Evolutionary conservation across 2,888 invertebrate genomes (phyloP), one percentile per base, ranked within the genome.

Genomic region (Cryptocephalus primarius): DNA sequence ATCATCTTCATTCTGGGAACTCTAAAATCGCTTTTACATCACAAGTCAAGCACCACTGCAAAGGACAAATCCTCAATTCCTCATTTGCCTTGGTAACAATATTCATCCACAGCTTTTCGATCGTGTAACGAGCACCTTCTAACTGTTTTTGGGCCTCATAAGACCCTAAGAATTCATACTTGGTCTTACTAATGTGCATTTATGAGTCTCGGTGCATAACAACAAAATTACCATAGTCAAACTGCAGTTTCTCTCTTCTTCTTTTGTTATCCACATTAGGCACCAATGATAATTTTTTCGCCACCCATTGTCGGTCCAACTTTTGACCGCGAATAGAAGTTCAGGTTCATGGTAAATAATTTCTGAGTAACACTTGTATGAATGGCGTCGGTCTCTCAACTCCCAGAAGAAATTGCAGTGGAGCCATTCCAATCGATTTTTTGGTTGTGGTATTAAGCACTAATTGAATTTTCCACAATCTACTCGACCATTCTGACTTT

Each of bases 171-270:
- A 51, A 53, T 42, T 56, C 54, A 42, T 49, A 56, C 31, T 56
- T 45, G 32, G 34, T 46, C 42, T 57, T 55, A 39, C 53, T 54
- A 1, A 44, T 44, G 39, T 55, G 54, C 51, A 58, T 53, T 40
- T 55, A 45, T n/a, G 50, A 50, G 31, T 48, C 56, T 12, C 55
- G 48, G 45, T 57, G 55, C 42, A 55, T 44, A 9, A 57, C 43
- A 8, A 58, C 55, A 48, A 55, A 52, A 43, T 54, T 51, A 33
- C 55, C 57, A 9, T 40, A 34, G 10, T 42, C 33, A 51, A 32
- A 48, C 33, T 50, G 12, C 1, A 48, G 32, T 34, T 31, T 55
- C 39, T 52, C 49, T 40, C 51, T 48, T 39, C 52, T 46, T 13
- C 50, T 54, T 31, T 12, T 31, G 33, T 50, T 51, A 32, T 49